Base-by-base conservation (phyloP, 2,797 vertebrate genomes). In the Distichodus sexfasciatus region DNA sequence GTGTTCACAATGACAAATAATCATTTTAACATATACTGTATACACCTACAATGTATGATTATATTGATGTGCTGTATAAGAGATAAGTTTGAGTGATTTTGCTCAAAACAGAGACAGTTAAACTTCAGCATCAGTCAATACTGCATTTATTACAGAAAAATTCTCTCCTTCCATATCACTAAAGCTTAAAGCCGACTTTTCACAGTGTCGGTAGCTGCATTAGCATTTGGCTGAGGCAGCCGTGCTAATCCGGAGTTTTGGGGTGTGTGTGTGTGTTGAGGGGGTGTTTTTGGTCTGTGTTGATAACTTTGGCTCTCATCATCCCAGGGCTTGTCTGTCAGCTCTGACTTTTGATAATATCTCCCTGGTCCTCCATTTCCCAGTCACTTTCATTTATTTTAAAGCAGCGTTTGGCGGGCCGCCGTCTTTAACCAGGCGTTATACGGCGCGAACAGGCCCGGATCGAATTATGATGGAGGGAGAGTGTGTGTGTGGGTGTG, bases 391-490 rank as follows among this genome's bases (percentile, higher is more conserved):
- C 94, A 98, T 97, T 97, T 97, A 95, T 97, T 98, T 94, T 93
- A 95, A 97, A 98, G 97, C 92, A 92, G 94, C 94, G 97, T 98
- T 98, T 98, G 96, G 97, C 96, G 96, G 94, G 92, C 93, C 93
- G 93, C 94, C 96, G 96, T 95, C 94, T 98, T 97, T 97, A 97
- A 98, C 90, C 91, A 92, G 91, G 87, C 87, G 87, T 92, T 91
- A 90, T 91, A 95, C 95, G 87, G 91, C 92, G 93, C 91, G 91
- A 92, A 92, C 10, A 17, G 87, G 90, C 85, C n/a, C 91, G 95
- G 95, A 97, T 96, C 95, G 94, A 96, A 96, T 92, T 94, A 94
- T 96, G 95, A 97, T 95, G 96, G 93, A 96, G 95, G 96, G 94
- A 96, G 93, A 91, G 85, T 91, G 93, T 95, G 94, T 93, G 94